Base-by-base conservation (phyloP, 2,888 invertebrate species). In the Philereme vetulata region DNA sequence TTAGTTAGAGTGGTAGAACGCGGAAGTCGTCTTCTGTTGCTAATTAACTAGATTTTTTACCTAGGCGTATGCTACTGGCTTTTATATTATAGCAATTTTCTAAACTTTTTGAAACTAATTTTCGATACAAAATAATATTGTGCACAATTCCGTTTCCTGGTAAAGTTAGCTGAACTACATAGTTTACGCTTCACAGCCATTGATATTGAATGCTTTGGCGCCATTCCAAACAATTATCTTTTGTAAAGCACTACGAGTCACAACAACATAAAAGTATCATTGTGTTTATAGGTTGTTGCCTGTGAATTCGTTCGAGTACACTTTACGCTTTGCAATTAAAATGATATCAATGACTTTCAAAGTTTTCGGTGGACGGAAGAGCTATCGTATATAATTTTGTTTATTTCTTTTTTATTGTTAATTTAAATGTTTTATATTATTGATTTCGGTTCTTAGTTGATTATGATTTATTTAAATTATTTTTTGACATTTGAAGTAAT, bases 121-220 rank as follows among this genome's bases (percentile, higher is more conserved):
- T 21, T 21, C 21, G 21, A 21, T 21, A 21, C 21, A 21, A 21
- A 21, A 21, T 21, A 21, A 21, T 38, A 6, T 38, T 38, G 7
- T 38, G 4, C 5, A 6, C 38, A 38, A 3, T 38, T 38, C 8
- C 5, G 38, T 21, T 8, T 45, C 3, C 32, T 45, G 21, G 32
- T 45, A 45, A 45, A 51, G 51, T 51, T 33, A 49, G 38, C 38
- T 8, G 10, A 10, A 10, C 33, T 8, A n/a, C n/a, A n/a, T n/a
- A 36, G 33, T 4, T n/a, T 7, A 21, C 35, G 34, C 40, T 34
- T 40, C 35, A 46, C 56, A 33, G 44, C 43, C 11, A 60, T 51
- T 56, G 51, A 52, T 43, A 51, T 51, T 48, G 51, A 60, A 56
- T 44, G 51, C 44, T 44, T 54, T 56, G 60, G 60, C 60, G 38